Conservation (phyloP, 1,140 invertebrate species). For the Bombus superbus region DNA sequence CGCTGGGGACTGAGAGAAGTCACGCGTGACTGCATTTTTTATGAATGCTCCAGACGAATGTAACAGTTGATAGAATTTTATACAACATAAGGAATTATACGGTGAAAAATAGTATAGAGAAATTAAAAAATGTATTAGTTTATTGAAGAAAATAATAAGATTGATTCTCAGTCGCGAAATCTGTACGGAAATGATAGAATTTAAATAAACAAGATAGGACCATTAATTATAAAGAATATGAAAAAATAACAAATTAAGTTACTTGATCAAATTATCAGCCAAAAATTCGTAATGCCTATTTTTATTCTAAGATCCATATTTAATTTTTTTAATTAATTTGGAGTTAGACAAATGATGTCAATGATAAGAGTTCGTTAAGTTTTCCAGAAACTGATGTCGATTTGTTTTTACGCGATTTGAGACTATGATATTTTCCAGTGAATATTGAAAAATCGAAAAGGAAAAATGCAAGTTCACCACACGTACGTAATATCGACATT, state of each 20-base stretch:
- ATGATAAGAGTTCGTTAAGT: no score
- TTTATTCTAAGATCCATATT: not conserved
- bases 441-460: not conserved
- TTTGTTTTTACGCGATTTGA: no score
- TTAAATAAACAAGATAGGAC: not conserved
- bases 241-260: not conserved
- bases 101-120: not conserved
- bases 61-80: not conserved
- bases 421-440: not conserved
- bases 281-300: not conserved
- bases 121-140: no score
- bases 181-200: not conserved
- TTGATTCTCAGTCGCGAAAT: no score
- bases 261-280: not conserved
- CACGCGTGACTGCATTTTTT: not conserved
- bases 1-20: not conserved
- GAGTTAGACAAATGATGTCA: not conserved
- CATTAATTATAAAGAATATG: not conserved
- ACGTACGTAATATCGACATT: not conserved
- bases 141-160: not conserved
- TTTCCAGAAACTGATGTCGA: no score
- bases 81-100: not conserved
- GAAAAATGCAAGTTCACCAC: not conserved
- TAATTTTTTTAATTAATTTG: not conserved
- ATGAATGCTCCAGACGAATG: not conserved